A percentile compares a stretch with the other conserved stretches of the same genome.
These are phyloP conservation scores for Epinotia demarniana DNA, from an alignment of 2,888 invertebrate species.

Conservation along the genomic window DNA sequence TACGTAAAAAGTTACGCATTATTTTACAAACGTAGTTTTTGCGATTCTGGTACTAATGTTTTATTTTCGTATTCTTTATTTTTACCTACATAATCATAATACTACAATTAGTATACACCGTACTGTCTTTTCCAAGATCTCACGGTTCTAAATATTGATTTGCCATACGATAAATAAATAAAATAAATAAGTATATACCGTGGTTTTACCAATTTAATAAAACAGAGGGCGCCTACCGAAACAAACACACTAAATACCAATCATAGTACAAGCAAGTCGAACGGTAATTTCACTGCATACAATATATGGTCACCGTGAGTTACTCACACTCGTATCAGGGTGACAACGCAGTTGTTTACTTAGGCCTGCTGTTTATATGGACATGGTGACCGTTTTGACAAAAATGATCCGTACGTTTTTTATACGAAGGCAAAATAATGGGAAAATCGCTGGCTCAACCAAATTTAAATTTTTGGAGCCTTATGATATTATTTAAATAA, in stretches of 20 bases:
- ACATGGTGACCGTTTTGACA: slow-evolving; percentile 68
- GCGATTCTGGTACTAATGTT: too few relatives aligned
- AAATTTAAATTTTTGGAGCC: neutral
- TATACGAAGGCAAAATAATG: slow-evolving; percentile 62
- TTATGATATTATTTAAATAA: too few relatives aligned
- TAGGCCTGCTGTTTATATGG: slow-evolving; percentile 80
- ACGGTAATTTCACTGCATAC: slow-evolving; percentile 25
- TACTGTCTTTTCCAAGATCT: too few relatives aligned
- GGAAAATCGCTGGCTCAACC: neutral
- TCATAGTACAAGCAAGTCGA: slow-evolving; percentile 20
- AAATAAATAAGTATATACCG: too few relatives aligned
- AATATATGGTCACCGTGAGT: slow-evolving; percentile 61
- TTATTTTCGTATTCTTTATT: too few relatives aligned
- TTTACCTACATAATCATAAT: too few relatives aligned
- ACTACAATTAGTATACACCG: too few relatives aligned
- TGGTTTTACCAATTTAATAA: neutral
- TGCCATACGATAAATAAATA: too few relatives aligned
- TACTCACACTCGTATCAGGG: slow-evolving; percentile 71
- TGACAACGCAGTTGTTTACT: slow-evolving; percentile 75
- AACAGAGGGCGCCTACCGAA: slow-evolving; percentile 10
- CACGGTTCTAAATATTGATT: too few relatives aligned
- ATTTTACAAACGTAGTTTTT: too few relatives aligned
- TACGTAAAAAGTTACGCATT: neutral
- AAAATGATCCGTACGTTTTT: slow-evolving; percentile 57
- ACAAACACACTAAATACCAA: slow-evolving; percentile 15